Conservation (phyloP, 2,797 vertebrate species). For the Cuculus canorus region DNA sequence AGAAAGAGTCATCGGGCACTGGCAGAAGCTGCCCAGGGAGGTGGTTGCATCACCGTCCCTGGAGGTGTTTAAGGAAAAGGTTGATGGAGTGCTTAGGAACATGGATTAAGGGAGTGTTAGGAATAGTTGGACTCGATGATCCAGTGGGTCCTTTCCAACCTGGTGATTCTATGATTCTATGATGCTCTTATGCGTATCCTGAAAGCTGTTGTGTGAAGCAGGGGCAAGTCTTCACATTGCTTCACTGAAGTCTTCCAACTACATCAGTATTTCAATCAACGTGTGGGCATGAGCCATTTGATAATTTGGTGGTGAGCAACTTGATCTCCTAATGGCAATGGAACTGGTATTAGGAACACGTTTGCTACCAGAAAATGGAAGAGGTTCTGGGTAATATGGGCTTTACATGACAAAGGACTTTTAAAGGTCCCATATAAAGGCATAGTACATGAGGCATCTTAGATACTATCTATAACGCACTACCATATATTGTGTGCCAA, state of each 20-base stretch:
- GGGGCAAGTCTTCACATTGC: neutral
- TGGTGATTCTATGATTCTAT: too few relatives aligned
- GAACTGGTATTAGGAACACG: neutral
- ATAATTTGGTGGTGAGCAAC: neutral
- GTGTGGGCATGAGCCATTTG: neutral
- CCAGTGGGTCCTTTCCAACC: too few relatives aligned
- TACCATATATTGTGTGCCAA: slow-evolving; percentile 48
- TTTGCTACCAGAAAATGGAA: slow-evolving; percentile 20
- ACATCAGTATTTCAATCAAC: slow-evolving; percentile 18
- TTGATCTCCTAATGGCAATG: neutral
- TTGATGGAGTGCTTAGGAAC: too few relatives aligned
- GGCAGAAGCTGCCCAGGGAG: too few relatives aligned
- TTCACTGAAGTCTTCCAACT: neutral
- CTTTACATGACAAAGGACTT: neutral
- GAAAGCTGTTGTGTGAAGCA: neutral
- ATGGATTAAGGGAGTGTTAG: too few relatives aligned
- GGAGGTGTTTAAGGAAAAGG: too few relatives aligned
- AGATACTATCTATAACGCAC: neutral
- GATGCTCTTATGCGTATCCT: neutral
- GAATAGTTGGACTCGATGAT: too few relatives aligned
- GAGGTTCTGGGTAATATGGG: neutral
- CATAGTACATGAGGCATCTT: slow-evolving; percentile 25
- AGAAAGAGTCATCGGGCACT: too few relatives aligned
- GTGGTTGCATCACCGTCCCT: too few relatives aligned
- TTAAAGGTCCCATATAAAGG: neutral